phyloP scores from a whole-genome alignment of 1,140 invertebrate species.

The Pseudomyrmex cubaensis region DNA sequence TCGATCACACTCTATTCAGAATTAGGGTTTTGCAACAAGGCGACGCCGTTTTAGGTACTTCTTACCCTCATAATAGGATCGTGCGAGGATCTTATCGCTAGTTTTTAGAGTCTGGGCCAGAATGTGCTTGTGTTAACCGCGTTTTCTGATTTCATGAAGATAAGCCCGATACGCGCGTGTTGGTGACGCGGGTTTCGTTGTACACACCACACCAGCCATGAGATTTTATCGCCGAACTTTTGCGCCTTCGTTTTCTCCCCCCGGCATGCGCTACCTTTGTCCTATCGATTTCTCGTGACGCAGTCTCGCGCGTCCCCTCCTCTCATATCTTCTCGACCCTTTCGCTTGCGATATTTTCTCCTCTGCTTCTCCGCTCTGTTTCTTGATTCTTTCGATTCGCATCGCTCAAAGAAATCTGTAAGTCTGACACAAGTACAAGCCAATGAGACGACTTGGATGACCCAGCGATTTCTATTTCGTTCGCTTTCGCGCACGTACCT shows the following conservation, averaged over 20 bases:
- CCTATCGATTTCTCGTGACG: slow-evolving; percentile 68
- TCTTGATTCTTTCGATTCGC: too few species aligned
- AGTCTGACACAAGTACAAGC: too few species aligned
- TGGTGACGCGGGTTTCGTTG: not conserved
- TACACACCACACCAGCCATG: slow-evolving; percentile 14
- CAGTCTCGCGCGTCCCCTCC: slow-evolving; percentile 22
- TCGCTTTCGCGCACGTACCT: not conserved
- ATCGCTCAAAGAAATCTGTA: too few species aligned
- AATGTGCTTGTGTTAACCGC: slow-evolving; percentile 34
- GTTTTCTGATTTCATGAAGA: slow-evolving; percentile 67
- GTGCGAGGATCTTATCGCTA: slow-evolving; percentile 64
- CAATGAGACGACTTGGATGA: too few species aligned
- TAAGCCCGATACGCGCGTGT: slow-evolving; percentile 48
- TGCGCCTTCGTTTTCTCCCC: slow-evolving; percentile 67
- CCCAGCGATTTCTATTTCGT: too few species aligned
- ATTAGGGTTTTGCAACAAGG: slow-evolving; percentile 52
- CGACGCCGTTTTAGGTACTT: slow-evolving; percentile 40
- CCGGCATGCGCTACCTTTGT: slow-evolving; percentile 58
- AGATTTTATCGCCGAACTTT: slow-evolving; percentile 70
- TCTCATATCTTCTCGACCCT: not conserved
- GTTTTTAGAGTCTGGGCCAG: slow-evolving; percentile 65
- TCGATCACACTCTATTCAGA: slow-evolving; percentile 39
- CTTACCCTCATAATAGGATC: slow-evolving; percentile 59
- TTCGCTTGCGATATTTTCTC: not conserved
- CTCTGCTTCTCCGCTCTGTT: too few species aligned